Evolutionary conservation across 2,113 vertebrate genomes (phyloP).

Genomic region (Mormyrus lacerda): DNA sequence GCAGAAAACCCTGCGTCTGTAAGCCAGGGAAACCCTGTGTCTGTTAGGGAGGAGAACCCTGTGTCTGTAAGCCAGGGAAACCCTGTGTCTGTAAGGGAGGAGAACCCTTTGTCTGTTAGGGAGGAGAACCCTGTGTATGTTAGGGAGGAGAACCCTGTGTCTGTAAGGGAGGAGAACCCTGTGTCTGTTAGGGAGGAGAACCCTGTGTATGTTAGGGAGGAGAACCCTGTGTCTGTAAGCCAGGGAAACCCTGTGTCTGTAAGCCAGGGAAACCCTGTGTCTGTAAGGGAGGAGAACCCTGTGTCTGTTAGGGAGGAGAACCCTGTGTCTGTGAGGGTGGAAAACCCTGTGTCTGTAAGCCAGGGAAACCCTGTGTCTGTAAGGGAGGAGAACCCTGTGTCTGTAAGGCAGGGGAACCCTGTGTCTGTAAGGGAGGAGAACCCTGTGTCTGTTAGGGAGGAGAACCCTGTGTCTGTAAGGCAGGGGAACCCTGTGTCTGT

Average conservation of each 20-base stretch:
- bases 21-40: not conserved
- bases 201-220: not conserved
- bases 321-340: not conserved
- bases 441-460: not conserved
- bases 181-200: not conserved
- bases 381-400: not conserved
- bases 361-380: not conserved
- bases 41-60: not conserved
- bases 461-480: not conserved
- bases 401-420: slow-evolving; percentile 10
- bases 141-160: not conserved
- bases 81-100: not conserved
- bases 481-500: not conserved
- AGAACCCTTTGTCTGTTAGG: not conserved
- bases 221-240: not conserved
- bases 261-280: not conserved
- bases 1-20: not conserved
- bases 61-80: not conserved
- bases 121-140: not conserved
- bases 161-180: not conserved
- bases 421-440: not conserved
- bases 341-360: not conserved
- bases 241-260: not conserved
- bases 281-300: not conserved
- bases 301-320: not conserved